These are phyloP conservation scores for Amphiprion percula DNA, from an alignment of 2,113 vertebrate genomes.

Conservation along the genomic window DNA sequence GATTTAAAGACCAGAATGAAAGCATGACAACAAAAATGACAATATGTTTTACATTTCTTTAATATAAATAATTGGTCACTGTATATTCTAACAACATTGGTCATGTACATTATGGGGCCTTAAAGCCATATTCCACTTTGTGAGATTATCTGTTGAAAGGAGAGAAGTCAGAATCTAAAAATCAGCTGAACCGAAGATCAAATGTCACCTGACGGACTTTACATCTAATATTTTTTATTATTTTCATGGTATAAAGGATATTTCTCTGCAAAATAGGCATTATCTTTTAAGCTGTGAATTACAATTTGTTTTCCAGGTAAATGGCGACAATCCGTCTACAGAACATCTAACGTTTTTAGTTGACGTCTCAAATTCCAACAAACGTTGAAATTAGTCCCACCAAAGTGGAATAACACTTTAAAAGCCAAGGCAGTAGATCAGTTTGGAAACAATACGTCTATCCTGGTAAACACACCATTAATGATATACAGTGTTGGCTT, in stretches of 20 bases:
- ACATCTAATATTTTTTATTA: neutral
- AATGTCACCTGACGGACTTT: neutral
- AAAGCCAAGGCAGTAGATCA: conserved; percentile 59
- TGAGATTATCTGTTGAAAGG: conserved; percentile 8
- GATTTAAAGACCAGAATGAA: conserved; percentile 8
- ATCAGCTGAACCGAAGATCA: conserved; percentile 17
- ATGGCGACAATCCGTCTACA: neutral
- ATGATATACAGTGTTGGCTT: neutral
- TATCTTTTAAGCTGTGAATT: neutral
- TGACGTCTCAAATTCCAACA: conserved; percentile 6
- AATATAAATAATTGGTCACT: conserved; percentile 59
- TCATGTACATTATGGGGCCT: conserved; percentile 34
- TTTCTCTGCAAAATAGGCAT: too few species aligned
- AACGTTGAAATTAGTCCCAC: neutral
- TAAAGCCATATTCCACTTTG: conserved; percentile 42
- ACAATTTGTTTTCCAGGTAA: neutral
- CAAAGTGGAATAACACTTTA: conserved; percentile 41
- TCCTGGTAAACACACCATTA: conserved; percentile 1
- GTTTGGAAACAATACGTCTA: conserved; percentile 16
- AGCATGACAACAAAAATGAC: conserved; percentile 25
- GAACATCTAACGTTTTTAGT: conserved; percentile 3
- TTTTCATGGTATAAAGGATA: neutral
- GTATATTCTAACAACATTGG: conserved; percentile 39
- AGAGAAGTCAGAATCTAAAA: neutral
- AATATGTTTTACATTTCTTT: conserved; percentile 29